Evolutionary conservation across 2,888 invertebrate genomes (phyloP), one percentile per base, ranked within the genome.

Genomic region (Stenoptilia bipunctidactyla): DNA sequence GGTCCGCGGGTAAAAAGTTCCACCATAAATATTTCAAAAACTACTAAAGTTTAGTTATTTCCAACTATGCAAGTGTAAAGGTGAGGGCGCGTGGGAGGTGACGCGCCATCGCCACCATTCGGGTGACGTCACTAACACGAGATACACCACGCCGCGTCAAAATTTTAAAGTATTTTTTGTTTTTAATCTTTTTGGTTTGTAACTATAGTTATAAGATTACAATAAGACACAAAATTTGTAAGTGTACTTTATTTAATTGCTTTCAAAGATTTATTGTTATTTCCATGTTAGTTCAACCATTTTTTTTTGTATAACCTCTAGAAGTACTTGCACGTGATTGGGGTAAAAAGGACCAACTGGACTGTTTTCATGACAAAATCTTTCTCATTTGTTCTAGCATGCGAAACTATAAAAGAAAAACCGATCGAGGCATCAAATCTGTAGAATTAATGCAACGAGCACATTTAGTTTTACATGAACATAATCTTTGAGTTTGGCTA

Each of bases 81-180:
- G 30, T 15, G 38, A 13, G 27, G 38, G 38, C 30, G 30, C 27
- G 38, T 14, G 27, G 30, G 6, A 15, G 8, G 38, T 38, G 30
- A 30, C 38, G 30, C 30, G 38, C 38, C 38, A n/a, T 12, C 30
- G n/a, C 30, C n/a, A 4, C 2, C n/a, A 30, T 4, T 30, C n/a
- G 13, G 30, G 10, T n/a, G 10, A 12, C 30, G 10, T 12, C n/a
- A 10, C n/a, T n/a, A 10, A n/a, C 2, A 10, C 6, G 13, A 12
- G 13, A 12, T 30, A 12, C 13, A 30, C 30, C 6, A 4, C n/a
- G 6, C 4, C 4, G 6, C 10, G n/a, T 10, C 30, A 15, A 41
- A 41, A 41, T 36, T 36, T 40, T 27, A 36, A 40, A 36, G 36
- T 35, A 40, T 39, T 39, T 40, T 40, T 36, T 12, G 20, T 40